These are phyloP conservation scores for Momotus momota DNA, from an alignment of 2,797 vertebrate genomes.

Conservation along the genomic window DNA sequence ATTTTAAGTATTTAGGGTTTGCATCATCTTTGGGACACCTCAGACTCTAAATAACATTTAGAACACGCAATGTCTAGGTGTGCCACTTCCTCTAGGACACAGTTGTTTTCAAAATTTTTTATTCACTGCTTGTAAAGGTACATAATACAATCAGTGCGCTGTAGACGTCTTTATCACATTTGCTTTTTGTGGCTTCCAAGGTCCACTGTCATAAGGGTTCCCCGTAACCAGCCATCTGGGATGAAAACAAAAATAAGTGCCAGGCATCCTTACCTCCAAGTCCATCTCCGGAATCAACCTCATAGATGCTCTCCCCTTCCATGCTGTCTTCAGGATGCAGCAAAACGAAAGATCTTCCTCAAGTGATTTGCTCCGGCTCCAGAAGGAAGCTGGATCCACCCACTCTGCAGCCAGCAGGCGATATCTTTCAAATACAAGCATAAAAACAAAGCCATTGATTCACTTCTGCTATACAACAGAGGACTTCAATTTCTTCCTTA, in stretches of 20 bases:
- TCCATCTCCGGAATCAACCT: slow-evolving; percentile 66
- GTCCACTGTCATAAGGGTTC: not conserved
- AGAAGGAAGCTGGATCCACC: slow-evolving; percentile 42
- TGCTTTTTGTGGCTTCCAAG: not conserved
- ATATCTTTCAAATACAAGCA: slow-evolving; percentile 69
- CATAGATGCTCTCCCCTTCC: slow-evolving; percentile 69
- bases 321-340: slow-evolving; percentile 6
- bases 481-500: not conserved
- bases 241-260: not conserved
- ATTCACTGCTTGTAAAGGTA: slow-evolving; percentile 26
- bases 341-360: slow-evolving; percentile 28
- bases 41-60: not conserved
- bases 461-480: not conserved
- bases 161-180: not conserved
- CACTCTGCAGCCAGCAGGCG: slow-evolving; percentile 46
- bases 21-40: not conserved
- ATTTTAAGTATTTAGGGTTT: slow-evolving; percentile 4
- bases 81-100: not conserved
- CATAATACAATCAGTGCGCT: slow-evolving; percentile 27
- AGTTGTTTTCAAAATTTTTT: slow-evolving; percentile 44
- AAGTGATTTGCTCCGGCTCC: slow-evolving; percentile 28
- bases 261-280: slow-evolving; percentile 50
- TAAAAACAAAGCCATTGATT: slow-evolving; percentile 43
- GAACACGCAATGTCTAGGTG: not conserved
- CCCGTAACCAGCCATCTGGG: not conserved